Base-by-base conservation (phyloP, 2,113 vertebrate species). In the Phalacrocorax pelagicus region DNA sequence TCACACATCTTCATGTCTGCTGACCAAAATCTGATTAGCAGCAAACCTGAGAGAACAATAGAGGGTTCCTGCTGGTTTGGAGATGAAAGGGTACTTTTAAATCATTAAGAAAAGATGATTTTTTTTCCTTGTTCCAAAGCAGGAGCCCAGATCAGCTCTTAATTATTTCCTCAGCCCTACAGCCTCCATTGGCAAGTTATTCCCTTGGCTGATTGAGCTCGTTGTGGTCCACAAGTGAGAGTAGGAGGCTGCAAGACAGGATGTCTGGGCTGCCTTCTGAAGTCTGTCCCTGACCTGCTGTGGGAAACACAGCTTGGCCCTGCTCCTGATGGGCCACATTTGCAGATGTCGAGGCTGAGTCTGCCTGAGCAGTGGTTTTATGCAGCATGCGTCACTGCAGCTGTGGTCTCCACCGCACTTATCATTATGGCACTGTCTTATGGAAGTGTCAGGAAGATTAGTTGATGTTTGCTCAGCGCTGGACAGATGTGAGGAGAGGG, bases 231-330 rank as follows among this genome's bases (percentile, higher is more conserved):
- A 91, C 72, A 69, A 87, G 83, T 1, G 0, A 95, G 81, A 92
- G 52, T 12, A 73, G 55, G n/a, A 94, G 79, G 36, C 40, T 95
- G 80, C 61, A 96, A 92, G 95, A 86, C 92, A 87, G 65, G 86
- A 91, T 90, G 92, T 71, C 92, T 94, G 94, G 82, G 61, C 40
- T 94, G 72, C 77, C 40, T 91, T 67, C 77, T 79, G 81, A 90
- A 83, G 82, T 46, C 86, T 87, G 77, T 51, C 80, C 82, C 77
- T 71, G 82, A 63, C 75, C 80, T 83, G 63, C 86, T 84, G 82
- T 55, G 86, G 86, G 69, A 93, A 93, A 40, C 42, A 34, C 29
- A 29, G 42, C 59, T 80, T n/a, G 4, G 85, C 75, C 59, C 47
- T 42, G 63, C 63, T 92, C 32, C 44, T 86, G 38, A 49, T 23